Evolutionary conservation across 1,140 invertebrate species (phyloP).

Genomic region (Ephestia elutella): DNA sequence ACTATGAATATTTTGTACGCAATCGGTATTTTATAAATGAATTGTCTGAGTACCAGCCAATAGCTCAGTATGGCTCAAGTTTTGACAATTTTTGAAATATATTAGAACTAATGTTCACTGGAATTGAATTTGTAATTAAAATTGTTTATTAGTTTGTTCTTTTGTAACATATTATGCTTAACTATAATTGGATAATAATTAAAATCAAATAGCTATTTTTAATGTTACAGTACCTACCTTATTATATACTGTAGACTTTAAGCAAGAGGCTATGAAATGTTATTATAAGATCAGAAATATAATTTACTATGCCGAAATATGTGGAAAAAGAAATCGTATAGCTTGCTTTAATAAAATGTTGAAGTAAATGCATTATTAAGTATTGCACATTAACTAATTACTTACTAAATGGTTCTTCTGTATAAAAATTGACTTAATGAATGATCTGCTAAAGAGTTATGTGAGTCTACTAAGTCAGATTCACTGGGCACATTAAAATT

Average conservation of each 20-base stretch:
- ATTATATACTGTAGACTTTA: slow-evolving; percentile 24
- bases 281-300: slow-evolving; percentile 22
- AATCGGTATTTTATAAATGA: no score
- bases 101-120: background rate
- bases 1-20: no score
- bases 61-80: no score
- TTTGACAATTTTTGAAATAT: no score
- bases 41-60: no score
- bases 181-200: background rate
- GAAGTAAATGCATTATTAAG: background rate
- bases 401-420: background rate
- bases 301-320: background rate
- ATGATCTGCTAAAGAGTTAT: no score
- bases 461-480: no score
- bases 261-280: slow-evolving; percentile 54
- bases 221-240: background rate
- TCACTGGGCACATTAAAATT: no score
- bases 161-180: background rate
- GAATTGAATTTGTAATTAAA: background rate
- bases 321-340: background rate
- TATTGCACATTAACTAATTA: background rate
- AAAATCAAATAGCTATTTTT: background rate
- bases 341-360: background rate
- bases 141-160: background rate
- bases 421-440: no score